Base-by-base conservation (phyloP, 2,797 vertebrate species). In the Lepus oiostolus region DNA sequence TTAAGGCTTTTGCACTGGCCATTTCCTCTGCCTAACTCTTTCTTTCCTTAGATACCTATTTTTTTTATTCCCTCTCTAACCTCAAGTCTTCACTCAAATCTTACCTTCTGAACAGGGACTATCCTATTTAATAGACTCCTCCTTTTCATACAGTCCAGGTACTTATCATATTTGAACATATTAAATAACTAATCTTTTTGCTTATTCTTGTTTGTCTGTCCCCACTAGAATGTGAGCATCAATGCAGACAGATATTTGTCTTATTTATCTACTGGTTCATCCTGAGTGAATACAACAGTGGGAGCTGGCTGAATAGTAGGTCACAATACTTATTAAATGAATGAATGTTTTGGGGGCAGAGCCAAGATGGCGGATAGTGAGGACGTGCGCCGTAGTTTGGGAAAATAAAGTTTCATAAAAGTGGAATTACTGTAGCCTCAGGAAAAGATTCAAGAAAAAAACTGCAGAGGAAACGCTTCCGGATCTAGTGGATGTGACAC, bases 311-410 rank as follows among this genome's bases (percentile, higher is more conserved):
- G 16, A 11, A 14, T 50, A 67, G 24, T 38, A 79, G n/a, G 26
- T 24, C 4, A 30, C 30, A 24, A 30, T 74, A 91, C 52, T 85
- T 88, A 88, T 70, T 85, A 91, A 84, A 91, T 74, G 12, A 91
- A 62, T 60, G 62, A 71, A 85, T 63, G 11, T 28, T 80, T 35
- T 35, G 35, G 35, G 35, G 35, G 35, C 35, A 4, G 35, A 35
- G 35, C 35, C 35, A 35, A 35, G 35, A 35, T 35, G 35, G 35
- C 35, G 1, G 35, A 35, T 35, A 35, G 35, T 35, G 35, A 35
- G 35, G 35, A 35, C 0, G 35, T 35, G 35, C 35, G 35, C 35
- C 0, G 35, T 35, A 35, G 35, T 35, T 35, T 35, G 35, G 35
- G 35, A 35, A 35, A 35, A 35, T 35, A 35, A 35, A 35, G 35